A percentile compares a stretch with the other conserved stretches of the same genome.
These are phyloP conservation scores for Neoscelio sp. DNA, from an alignment of 2,888 invertebrate genomes.

Conservation along the genomic window DNA sequence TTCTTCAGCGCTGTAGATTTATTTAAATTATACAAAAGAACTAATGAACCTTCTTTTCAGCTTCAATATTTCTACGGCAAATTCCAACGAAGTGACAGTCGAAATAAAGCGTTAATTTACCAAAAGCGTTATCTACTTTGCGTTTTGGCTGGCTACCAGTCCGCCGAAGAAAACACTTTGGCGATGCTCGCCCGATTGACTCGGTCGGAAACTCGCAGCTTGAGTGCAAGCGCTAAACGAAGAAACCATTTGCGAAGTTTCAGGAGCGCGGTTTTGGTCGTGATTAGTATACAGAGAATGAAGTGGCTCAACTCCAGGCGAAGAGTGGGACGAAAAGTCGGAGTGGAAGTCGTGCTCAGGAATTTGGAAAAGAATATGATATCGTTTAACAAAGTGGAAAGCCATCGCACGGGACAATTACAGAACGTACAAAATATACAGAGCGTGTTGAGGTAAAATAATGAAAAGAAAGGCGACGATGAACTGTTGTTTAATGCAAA, in stretches of 20 bases:
- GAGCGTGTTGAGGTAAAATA: slow-evolving; percentile 21
- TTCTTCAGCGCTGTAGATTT: too few species aligned
- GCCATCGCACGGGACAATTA: slow-evolving; percentile 76
- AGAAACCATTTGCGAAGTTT: slow-evolving; percentile 78
- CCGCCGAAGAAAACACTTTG: slow-evolving; percentile 83
- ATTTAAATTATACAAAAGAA: too few species aligned
- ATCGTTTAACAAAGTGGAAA: slow-evolving; percentile 56
- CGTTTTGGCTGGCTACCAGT: slow-evolving; percentile 86
- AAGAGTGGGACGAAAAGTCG: slow-evolving; percentile 86
- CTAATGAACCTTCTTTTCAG: slow-evolving; percentile 75
- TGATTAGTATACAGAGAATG: slow-evolving; percentile 87
- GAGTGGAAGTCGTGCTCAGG: slow-evolving; percentile 82
- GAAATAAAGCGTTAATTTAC: slow-evolving; percentile 93
- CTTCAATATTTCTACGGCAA: slow-evolving; percentile 87
- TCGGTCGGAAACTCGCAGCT: slow-evolving; percentile 78
- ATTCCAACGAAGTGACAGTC: slow-evolving; percentile 92
- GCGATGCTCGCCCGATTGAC: slow-evolving; percentile 81
- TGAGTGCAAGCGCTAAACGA: slow-evolving; percentile 70
- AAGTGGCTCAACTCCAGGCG: slow-evolving; percentile 87
- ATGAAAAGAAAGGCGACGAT: too few species aligned
- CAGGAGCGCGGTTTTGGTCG: slow-evolving; percentile 85
- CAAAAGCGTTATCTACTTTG: slow-evolving; percentile 95
- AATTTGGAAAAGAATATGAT: slow-evolving; percentile 71
- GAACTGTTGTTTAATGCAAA: too few species aligned
- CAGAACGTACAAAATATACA: slow-evolving; percentile 66